These are phyloP conservation scores for Garra rufa DNA, from an alignment of 2,113 vertebrate genomes.

Conservation along the genomic window DNA sequence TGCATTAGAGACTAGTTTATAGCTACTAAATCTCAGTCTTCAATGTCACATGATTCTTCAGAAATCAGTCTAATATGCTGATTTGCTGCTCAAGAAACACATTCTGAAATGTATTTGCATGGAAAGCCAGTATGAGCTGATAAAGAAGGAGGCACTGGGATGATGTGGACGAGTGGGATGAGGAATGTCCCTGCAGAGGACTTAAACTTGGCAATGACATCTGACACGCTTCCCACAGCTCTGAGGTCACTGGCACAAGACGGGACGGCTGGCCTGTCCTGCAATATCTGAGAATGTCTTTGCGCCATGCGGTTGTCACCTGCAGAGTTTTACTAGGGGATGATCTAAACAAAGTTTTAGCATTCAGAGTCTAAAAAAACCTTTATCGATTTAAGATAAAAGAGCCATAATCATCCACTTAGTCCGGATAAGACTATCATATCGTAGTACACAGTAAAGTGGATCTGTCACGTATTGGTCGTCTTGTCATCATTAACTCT, in stretches of 20 bases:
- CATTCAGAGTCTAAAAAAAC: neutral
- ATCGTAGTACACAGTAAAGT: neutral
- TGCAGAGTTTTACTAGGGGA: neutral
- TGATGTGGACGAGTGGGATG: slow-evolving; percentile 33
- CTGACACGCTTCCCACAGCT: slow-evolving; percentile 46
- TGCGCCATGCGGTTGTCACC: slow-evolving; percentile 1
- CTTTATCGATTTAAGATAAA: neutral
- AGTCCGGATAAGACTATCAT: neutral
- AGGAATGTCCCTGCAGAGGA: slow-evolving; percentile 36
- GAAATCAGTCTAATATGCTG: neutral
- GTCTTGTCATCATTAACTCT: too few relatives aligned
- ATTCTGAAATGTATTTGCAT: slow-evolving; percentile 37
- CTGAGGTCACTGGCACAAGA: slow-evolving; percentile 17
- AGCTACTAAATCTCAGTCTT: neutral
- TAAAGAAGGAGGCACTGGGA: slow-evolving; percentile 26
- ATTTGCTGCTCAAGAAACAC: neutral
- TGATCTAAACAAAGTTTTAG: neutral
- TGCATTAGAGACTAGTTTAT: too few relatives aligned
- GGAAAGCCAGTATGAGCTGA: slow-evolving; percentile 21
- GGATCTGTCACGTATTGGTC: too few relatives aligned
- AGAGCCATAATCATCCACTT: neutral
- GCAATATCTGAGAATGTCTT: neutral
- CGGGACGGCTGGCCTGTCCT: neutral
- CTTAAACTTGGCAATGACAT: slow-evolving; percentile 61
- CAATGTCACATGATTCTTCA: neutral